phyloP scores from a whole-genome alignment of 2,888 invertebrate genomes.

The Drosophila monieri region DNA sequence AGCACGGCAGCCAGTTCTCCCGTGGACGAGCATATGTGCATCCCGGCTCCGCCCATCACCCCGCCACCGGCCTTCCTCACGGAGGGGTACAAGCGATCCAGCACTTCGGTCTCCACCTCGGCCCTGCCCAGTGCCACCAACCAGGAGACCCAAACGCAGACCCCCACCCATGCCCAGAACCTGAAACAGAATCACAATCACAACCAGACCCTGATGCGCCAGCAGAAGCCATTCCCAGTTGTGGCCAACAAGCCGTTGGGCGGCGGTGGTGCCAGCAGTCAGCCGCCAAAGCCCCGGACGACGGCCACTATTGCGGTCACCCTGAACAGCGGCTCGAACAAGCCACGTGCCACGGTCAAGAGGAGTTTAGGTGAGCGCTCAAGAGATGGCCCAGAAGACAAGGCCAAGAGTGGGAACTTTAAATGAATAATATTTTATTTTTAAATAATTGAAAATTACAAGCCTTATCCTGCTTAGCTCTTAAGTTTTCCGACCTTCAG shows the following conservation, averaged over 20 bases:
- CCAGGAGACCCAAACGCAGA: constrained; percentile 29
- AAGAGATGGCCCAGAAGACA: no score
- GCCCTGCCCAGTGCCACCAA: constrained; percentile 60
- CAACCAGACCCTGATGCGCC: constrained; percentile 30
- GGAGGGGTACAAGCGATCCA: constrained; percentile 85
- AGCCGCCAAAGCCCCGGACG: constrained; percentile 59
- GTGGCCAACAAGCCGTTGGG: constrained; percentile 50
- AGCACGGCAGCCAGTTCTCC: constrained; percentile 77
- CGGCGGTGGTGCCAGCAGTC: not conserved
- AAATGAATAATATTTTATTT: not conserved
- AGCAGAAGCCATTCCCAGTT: constrained; percentile 51
- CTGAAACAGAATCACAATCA: constrained; percentile 22
- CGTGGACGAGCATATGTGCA: constrained; percentile 75
- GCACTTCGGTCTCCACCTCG: constrained; percentile 78
- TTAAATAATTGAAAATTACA: not conserved
- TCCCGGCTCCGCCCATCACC: constrained; percentile 87
- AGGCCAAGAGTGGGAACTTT: not conserved
- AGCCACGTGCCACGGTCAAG: constrained; percentile 73
- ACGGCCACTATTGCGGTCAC: constrained; percentile 73
- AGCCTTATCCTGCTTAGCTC: not conserved
- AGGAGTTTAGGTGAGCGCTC: constrained; percentile 73
- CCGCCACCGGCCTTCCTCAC: constrained; percentile 88
- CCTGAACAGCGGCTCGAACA: constrained; percentile 60
- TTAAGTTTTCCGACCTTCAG: not conserved
- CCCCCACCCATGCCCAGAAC: constrained; percentile 18